Evolutionary conservation across 2,888 invertebrate genomes (phyloP).

Genomic region (Iphiclides podalirius): DNA sequence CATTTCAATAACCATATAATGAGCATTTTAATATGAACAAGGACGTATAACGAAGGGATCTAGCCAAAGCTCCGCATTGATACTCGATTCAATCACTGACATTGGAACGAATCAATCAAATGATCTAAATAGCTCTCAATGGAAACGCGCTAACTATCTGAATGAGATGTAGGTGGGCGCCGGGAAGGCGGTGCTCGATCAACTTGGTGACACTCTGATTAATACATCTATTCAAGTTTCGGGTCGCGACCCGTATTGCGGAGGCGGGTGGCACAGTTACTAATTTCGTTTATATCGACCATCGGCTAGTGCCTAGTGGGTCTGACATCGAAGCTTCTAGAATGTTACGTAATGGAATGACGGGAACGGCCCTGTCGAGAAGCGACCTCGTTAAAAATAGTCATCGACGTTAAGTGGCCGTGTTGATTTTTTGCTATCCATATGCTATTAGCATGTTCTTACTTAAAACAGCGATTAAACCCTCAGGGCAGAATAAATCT

Average conservation of each 20-base stretch:
- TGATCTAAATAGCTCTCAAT: constrained; percentile 4
- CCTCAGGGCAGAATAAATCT: too few relatives aligned
- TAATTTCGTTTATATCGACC: constrained; percentile 19
- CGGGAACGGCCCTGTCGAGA: neutral
- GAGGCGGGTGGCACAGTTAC: constrained; percentile 19
- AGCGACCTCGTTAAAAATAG: too few relatives aligned
- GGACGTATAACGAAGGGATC: too few relatives aligned
- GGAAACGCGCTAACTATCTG: constrained; percentile 5
- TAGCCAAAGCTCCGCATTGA: too few relatives aligned
- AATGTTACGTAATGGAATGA: constrained; percentile 1
- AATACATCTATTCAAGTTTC: constrained; percentile 26
- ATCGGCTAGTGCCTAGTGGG: constrained; percentile 11
- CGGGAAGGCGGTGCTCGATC: constrained; percentile 32
- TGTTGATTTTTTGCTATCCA: too few relatives aligned
- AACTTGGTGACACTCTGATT: constrained; percentile 31
- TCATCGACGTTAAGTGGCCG: too few relatives aligned
- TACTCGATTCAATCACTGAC: constrained; percentile 8
- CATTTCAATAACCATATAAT: too few relatives aligned
- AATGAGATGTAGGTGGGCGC: constrained; percentile 28
- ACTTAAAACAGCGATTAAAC: too few relatives aligned
- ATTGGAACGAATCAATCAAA: constrained; percentile 17
- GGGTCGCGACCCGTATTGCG: constrained; percentile 21
- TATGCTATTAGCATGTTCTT: too few relatives aligned
- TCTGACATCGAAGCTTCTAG: constrained; percentile 7
- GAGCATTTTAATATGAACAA: too few relatives aligned